A percentile compares a stretch with the other conserved stretches of the same genome.
These are phyloP conservation scores for Gnatocerus cornutus DNA, from an alignment of 2,888 invertebrate genomes.

Conservation along the genomic window DNA sequence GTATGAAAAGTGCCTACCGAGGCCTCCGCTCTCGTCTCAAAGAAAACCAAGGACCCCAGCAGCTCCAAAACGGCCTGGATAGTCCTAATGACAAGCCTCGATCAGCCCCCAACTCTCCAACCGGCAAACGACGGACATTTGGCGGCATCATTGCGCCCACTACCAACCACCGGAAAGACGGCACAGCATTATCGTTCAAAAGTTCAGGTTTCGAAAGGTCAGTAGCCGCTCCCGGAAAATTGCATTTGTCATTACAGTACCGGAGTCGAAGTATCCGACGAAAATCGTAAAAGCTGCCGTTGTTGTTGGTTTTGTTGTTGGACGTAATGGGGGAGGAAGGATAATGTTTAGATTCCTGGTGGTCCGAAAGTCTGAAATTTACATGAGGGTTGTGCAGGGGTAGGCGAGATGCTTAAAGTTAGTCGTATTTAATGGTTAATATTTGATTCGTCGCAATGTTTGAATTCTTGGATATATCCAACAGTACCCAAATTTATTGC, in stretches of 20 bases:
- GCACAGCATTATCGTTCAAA: conserved; percentile 64
- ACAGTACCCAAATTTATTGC: too few relatives aligned
- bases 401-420: background rate
- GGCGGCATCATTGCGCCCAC: conserved; percentile 66
- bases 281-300: background rate
- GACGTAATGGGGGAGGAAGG: background rate
- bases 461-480: too few relatives aligned
- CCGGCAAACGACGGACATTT: conserved; percentile 71
- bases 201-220: conserved; percentile 66
- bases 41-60: conserved; percentile 66
- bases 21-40: conserved; percentile 80
- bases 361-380: background rate
- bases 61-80: conserved; percentile 65
- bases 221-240: conserved; percentile 27
- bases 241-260: conserved; percentile 8
- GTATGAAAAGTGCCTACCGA: conserved; percentile 85
- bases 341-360: conserved; percentile 2
- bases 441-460: too few relatives aligned
- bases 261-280: background rate
- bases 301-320: conserved; percentile 6
- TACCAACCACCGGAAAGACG: conserved; percentile 69
- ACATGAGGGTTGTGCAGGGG: background rate
- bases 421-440: too few relatives aligned
- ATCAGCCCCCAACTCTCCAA: conserved; percentile 81
- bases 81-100: conserved; percentile 70